Evolutionary conservation across 2,888 invertebrate genomes (phyloP).

Genomic region (Scaptomyza tumidula): DNA sequence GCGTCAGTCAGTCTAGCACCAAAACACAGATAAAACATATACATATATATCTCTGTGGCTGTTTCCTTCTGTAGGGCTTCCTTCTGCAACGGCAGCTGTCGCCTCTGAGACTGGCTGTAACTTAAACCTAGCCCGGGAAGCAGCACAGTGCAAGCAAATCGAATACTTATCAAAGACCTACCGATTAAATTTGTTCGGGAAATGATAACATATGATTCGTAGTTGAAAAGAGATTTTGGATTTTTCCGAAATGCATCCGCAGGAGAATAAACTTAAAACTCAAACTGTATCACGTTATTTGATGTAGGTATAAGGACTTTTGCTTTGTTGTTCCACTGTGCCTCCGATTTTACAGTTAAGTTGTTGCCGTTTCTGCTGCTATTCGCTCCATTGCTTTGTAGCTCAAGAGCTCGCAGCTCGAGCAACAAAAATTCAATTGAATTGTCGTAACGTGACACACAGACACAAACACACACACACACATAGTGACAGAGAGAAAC

Average conservation of each 20-base stretch:
- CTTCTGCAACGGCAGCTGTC: constrained; percentile 22
- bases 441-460: constrained; percentile 64
- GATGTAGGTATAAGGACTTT: background rate
- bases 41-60: background rate
- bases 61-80: constrained; percentile 7
- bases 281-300: too few relatives aligned
- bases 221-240: too few relatives aligned
- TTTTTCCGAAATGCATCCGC: too few relatives aligned
- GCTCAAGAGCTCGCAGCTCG: constrained; percentile 56
- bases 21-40: constrained; percentile 2
- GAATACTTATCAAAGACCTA: too few relatives aligned
- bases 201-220: too few relatives aligned
- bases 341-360: constrained; percentile 21
- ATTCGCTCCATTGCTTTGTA: constrained; percentile 39
- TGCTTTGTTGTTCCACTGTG: background rate
- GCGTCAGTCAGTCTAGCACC: constrained; percentile 54
- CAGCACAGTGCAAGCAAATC: background rate
- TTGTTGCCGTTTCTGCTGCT: constrained; percentile 24
- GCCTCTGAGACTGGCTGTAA: constrained; percentile 41
- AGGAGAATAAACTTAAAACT: too few relatives aligned
- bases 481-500: constrained; percentile 8
- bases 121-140: constrained; percentile 45
- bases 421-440: constrained; percentile 72
- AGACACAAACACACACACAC: constrained; percentile 29
- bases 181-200: too few relatives aligned